phyloP scores from a whole-genome alignment of 2,113 vertebrate species.

The Sminthopsis crassicaudata region DNA sequence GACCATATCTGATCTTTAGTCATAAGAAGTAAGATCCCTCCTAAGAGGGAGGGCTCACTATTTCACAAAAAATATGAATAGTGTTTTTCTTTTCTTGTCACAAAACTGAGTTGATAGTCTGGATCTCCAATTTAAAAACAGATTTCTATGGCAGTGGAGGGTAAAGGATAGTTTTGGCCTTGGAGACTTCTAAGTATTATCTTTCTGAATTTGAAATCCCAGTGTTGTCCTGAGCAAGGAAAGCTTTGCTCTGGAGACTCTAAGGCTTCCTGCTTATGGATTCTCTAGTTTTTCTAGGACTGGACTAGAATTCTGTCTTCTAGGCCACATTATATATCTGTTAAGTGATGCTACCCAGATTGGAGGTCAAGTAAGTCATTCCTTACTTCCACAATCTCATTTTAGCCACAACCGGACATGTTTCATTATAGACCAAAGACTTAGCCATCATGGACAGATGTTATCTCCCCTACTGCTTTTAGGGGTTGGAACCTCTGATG shows the following conservation, averaged over 20 bases:
- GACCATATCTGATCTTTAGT: background rate
- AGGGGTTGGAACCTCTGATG: too few relatives aligned
- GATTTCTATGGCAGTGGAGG: constrained; percentile 15
- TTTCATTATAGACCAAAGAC: background rate
- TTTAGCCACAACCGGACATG: background rate
- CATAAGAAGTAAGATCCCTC: background rate
- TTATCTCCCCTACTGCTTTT: background rate
- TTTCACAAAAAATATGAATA: background rate
- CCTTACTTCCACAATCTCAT: background rate
- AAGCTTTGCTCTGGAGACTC: background rate
- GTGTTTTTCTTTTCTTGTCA: constrained; percentile 3
- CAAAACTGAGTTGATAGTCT: constrained; percentile 53
- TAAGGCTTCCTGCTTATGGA: background rate
- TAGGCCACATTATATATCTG: background rate
- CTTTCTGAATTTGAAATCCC: constrained; percentile 10
- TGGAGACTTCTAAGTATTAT: constrained; percentile 36
- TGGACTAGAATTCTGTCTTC: background rate
- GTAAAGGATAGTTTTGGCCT: constrained; percentile 42
- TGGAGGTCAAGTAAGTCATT: background rate
- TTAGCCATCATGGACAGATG: background rate
- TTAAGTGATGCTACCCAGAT: background rate
- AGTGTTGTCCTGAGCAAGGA: background rate
- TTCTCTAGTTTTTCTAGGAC: background rate
- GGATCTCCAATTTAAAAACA: background rate
- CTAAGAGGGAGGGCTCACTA: background rate